Evolutionary conservation across 2,797 vertebrate genomes (phyloP), one percentile per base, ranked within the genome.

Genomic region (Heliangelus exortis): DNA sequence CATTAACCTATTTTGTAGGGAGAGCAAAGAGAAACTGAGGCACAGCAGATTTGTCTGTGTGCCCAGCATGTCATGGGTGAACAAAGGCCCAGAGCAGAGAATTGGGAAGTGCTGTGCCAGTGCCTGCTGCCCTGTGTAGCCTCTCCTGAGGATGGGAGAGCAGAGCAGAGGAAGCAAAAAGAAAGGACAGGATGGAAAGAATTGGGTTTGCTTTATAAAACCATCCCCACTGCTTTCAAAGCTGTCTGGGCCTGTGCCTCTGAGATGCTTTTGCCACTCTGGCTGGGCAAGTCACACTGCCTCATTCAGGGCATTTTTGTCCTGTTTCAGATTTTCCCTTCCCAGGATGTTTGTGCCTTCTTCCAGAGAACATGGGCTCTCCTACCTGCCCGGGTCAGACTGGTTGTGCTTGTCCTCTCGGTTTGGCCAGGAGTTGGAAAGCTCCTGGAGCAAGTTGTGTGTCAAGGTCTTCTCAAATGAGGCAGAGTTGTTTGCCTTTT

Each of bases 151-250:
- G 43, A 17, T 47, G 51, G 15, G 63, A 67, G 67, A 50, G 26
- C 12, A 61, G 82, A 62, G n/a, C 31, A 62, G 68, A 47, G 68
- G 28, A 33, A 31, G 58, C 0, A 2, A 75, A 73, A 17, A 25
- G 34, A 41, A 36, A 84, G 57, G 19, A 26, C 77, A 74, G 8
- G 51, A 79, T 39, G 34, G 62, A 62, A 23, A 41, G 48, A 17
- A 21, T 0, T 4, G 55, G 23, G 17, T 36, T 43, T 39, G 47
- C 61, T 78, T 57, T 41, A 29, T 31, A 39, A 41, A 75, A 50
- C 2, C 12, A 2, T 33, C 31, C 8, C 0, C 2, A 15, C 5
- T n/a, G 15, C 62, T 61, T 39, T 63, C 45, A 43, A 21, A 48
- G 65, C 48, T 65, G 53, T 22, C 15, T 14, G 3, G 8, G 16